Percentiles rank a stretch among this genome's conserved stretches.
These are phyloP conservation scores for Megalopta genalis DNA, from an alignment of 1,140 invertebrate species.

Conservation along the genomic window DNA sequence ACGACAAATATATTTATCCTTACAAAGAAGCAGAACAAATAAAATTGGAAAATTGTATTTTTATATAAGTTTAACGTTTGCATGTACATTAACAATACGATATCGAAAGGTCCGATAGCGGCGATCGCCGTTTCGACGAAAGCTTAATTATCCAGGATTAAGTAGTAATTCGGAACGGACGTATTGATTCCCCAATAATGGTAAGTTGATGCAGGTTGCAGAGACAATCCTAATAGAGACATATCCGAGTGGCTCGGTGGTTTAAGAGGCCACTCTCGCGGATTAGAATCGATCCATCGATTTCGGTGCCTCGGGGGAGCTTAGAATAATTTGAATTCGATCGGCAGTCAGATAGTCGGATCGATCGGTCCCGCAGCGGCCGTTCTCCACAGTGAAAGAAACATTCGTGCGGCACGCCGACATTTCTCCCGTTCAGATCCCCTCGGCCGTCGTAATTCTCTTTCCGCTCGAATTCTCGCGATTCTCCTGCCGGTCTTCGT, in stretches of 20 bases:
- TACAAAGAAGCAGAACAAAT: too few relatives aligned
- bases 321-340: constrained; percentile 48
- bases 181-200: background rate
- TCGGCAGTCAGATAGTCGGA: constrained; percentile 29
- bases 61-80: too few relatives aligned
- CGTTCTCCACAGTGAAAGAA: background rate
- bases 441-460: constrained; percentile 55
- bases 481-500: constrained; percentile 39
- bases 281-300: constrained; percentile 33
- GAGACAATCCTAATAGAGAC: constrained; percentile 13
- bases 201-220: background rate
- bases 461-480: constrained; percentile 66
- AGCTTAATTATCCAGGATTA: background rate
- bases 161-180: background rate
- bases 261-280: background rate
- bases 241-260: background rate
- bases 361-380: constrained; percentile 4
- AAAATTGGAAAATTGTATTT: too few relatives aligned
- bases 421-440: constrained; percentile 32
- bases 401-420: constrained; percentile 12
- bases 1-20: too few relatives aligned
- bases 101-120: too few relatives aligned
- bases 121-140: too few relatives aligned
- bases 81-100: too few relatives aligned
- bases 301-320: constrained; percentile 20